These are phyloP conservation scores for Azemiops feae DNA, from an alignment of 2,113 vertebrate genomes.

Conservation along the genomic window DNA sequence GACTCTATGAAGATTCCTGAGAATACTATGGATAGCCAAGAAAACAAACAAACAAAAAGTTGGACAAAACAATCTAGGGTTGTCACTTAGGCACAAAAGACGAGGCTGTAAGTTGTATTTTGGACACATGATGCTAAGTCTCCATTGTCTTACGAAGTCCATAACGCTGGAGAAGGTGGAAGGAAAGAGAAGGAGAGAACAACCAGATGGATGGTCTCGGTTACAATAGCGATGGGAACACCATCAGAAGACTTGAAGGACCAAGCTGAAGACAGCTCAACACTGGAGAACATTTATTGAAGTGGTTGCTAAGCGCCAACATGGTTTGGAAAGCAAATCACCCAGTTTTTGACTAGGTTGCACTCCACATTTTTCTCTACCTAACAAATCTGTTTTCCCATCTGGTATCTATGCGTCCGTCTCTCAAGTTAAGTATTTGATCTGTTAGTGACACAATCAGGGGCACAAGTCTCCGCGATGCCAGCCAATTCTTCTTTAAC, in stretches of 20 bases:
- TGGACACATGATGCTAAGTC: not conserved
- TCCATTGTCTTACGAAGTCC: not conserved
- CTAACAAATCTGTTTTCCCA: constrained; percentile 20
- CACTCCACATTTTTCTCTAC: not conserved
- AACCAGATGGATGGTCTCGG: not conserved
- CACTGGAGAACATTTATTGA: not conserved
- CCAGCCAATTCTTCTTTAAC: constrained; percentile 56
- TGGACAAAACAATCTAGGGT: not conserved
- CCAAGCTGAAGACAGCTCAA: not conserved
- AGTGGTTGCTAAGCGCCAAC: not conserved
- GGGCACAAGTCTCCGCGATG: constrained; percentile 18
- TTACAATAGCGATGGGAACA: not conserved
- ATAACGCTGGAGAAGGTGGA: not conserved
- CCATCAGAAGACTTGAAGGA: not conserved
- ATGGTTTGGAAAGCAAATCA: not conserved
- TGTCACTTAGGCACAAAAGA: not conserved
- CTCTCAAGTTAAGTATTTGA: constrained; percentile 55
- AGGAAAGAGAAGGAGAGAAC: not conserved
- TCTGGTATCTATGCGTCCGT: constrained; percentile 45
- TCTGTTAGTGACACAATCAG: constrained; percentile 53
- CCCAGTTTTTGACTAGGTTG: not conserved
- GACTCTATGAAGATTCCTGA: not conserved
- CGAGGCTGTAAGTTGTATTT: not conserved
- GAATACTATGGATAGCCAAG: not conserved
- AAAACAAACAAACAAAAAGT: not conserved